Percentiles rank a stretch among this genome's conserved stretches.
These are phyloP conservation scores for Procavia capensis DNA, from an alignment of 2,113 vertebrate genomes.

Conservation along the genomic window DNA sequence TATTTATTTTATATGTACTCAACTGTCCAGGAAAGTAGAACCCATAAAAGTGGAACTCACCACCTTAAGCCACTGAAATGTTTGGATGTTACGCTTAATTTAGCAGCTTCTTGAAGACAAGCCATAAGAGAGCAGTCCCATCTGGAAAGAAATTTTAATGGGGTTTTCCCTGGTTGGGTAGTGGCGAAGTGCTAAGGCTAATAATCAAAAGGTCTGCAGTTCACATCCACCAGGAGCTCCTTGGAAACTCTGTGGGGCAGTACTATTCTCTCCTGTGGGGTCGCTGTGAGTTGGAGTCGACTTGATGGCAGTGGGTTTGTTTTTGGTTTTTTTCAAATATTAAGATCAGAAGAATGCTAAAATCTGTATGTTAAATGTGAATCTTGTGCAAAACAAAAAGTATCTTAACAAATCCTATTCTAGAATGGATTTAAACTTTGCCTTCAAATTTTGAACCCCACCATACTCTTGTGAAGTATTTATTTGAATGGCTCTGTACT, in stretches of 20 bases:
- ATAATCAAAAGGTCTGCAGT: too few relatives aligned
- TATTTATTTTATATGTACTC: background rate
- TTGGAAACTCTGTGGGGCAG: too few relatives aligned
- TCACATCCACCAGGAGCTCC: too few relatives aligned
- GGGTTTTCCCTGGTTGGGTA: too few relatives aligned
- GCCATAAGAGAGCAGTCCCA: background rate
- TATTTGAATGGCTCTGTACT: background rate
- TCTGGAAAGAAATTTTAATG: background rate
- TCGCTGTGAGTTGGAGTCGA: too few relatives aligned
- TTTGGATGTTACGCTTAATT: background rate
- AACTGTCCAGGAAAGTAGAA: slow-evolving; percentile 3
- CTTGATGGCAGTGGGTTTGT: too few relatives aligned
- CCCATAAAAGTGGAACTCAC: background rate
- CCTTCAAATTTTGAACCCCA: background rate
- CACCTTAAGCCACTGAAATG: background rate
- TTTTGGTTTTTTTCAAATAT: too few relatives aligned
- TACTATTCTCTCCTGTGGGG: too few relatives aligned
- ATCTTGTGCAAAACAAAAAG: slow-evolving; percentile 26
- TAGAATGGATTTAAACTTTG: background rate
- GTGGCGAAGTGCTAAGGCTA: too few relatives aligned
- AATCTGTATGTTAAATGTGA: background rate
- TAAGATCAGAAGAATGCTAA: background rate
- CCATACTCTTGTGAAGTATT: background rate
- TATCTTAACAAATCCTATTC: background rate
- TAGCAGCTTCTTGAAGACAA: background rate